Conservation (phyloP, 2,113 vertebrate genomes). For the Percina caprodes region DNA sequence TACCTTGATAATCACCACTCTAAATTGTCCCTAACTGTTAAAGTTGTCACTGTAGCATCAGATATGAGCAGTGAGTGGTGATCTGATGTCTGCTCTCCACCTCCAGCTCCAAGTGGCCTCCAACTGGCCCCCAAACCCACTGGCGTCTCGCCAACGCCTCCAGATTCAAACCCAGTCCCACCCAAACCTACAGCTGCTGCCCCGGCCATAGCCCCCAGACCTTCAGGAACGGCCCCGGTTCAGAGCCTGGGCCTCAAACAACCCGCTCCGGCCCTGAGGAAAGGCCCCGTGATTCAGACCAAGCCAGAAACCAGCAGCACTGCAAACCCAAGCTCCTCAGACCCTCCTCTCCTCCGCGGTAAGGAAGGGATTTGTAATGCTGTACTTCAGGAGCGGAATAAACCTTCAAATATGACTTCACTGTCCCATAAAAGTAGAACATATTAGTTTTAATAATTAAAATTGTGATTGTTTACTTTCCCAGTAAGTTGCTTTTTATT, state of each 20-base stretch:
- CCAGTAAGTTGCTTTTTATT: too few species aligned
- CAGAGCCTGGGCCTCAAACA: neutral
- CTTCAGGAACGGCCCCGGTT: neutral
- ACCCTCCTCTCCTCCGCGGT: constrained; percentile 73
- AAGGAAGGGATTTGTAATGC: neutral
- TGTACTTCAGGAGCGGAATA: neutral
- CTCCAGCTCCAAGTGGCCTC: constrained; percentile 32
- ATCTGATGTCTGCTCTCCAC: neutral
- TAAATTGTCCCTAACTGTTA: neutral
- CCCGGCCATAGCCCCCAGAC: constrained; percentile 55
- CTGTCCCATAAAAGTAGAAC: too few species aligned
- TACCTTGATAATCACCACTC: neutral
- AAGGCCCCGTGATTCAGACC: constrained; percentile 15
- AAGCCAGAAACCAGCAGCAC: constrained; percentile 30
- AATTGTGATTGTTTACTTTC: too few species aligned
- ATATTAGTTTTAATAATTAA: too few species aligned
- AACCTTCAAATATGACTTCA: neutral
- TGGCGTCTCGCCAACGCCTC: neutral
- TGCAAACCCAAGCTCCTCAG: constrained; percentile 19
- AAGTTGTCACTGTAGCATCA: neutral
- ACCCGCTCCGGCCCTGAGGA: constrained; percentile 53
- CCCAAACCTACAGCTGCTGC: constrained; percentile 78
- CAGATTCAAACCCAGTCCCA: constrained; percentile 45
- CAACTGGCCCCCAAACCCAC: constrained; percentile 49
- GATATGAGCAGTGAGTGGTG: neutral